These are phyloP conservation scores for Parnassius apollo DNA, from an alignment of 2,888 invertebrate genomes.

Conservation along the genomic window DNA sequence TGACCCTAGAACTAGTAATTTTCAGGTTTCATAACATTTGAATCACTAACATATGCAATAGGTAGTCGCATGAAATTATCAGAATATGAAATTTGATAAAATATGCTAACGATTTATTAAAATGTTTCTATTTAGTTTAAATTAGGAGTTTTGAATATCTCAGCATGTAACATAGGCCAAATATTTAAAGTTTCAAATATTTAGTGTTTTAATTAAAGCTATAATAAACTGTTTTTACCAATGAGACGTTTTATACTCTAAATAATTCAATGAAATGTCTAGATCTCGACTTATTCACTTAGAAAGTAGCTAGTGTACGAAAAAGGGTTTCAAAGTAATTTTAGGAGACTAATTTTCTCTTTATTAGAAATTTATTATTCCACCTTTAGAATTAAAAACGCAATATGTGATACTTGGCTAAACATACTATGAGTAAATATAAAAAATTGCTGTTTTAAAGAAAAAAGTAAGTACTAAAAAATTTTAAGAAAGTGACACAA, in stretches of 20 bases:
- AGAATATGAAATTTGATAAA: slow-evolving; percentile 4
- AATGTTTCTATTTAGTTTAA: slow-evolving; percentile 14
- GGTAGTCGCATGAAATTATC: slow-evolving; percentile 16
- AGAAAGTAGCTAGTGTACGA: slow-evolving; percentile 16
- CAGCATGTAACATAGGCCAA: slow-evolving; percentile 27
- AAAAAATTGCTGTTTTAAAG: neutral
- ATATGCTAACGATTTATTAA: slow-evolving; percentile 5
- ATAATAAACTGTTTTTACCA: slow-evolving; percentile 3
- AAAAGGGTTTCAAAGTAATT: neutral
- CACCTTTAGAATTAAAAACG: neutral
- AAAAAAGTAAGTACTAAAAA: slow-evolving; percentile 15
- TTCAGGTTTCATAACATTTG: slow-evolving; percentile 21
- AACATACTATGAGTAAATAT: no score
- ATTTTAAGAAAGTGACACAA: neutral
- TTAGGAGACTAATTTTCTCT: slow-evolving; percentile 1
- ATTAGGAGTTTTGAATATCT: slow-evolving; percentile 15
- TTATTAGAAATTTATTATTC: neutral
- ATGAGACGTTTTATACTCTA: neutral
- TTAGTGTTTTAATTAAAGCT: slow-evolving; percentile 14
- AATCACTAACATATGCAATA: slow-evolving; percentile 13
- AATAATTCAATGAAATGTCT: slow-evolving; percentile 1
- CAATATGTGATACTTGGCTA: neutral
- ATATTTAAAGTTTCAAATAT: slow-evolving; percentile 8
- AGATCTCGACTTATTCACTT: slow-evolving; percentile 10
- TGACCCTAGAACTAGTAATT: slow-evolving; percentile 13